These are phyloP conservation scores for Terebella lapidaria DNA, from an alignment of 2,888 invertebrate genomes.

Conservation along the genomic window DNA sequence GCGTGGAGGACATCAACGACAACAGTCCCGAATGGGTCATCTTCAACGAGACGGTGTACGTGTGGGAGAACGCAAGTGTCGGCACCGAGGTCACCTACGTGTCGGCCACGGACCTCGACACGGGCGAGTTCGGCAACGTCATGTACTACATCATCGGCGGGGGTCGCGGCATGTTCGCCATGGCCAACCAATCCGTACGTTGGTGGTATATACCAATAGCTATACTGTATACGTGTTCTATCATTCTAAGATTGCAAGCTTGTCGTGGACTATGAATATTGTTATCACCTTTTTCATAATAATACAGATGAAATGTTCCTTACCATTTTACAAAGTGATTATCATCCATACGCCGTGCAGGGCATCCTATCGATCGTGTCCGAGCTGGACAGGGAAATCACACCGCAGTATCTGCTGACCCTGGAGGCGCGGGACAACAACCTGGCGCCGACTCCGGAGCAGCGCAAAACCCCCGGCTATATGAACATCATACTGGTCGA, in stretches of 20 bases:
- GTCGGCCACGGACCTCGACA: constrained; percentile 17
- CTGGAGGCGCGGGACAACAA: constrained; percentile 74
- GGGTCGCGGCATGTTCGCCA: constrained; percentile 12
- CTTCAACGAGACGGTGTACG: background rate
- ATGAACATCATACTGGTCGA: constrained; percentile 70
- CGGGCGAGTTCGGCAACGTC: constrained; percentile 15
- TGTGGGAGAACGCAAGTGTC: constrained; percentile 15
- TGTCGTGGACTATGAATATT: too few relatives aligned
- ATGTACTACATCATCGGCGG: constrained; percentile 18
- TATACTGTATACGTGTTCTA: too few relatives aligned
- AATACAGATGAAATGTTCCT: too few relatives aligned
- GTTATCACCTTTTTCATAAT: too few relatives aligned
- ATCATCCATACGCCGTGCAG: background rate
- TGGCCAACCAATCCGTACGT: constrained; percentile 17
- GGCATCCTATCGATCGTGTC: constrained; percentile 40
- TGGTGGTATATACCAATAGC: background rate
- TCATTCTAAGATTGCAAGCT: too few relatives aligned
- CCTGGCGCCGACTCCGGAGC: constrained; percentile 64
- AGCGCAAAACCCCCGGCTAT: constrained; percentile 25
- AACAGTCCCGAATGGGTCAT: constrained; percentile 37
- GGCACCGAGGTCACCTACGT: constrained; percentile 16
- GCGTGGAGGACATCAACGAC: constrained; percentile 40
- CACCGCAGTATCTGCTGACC: constrained; percentile 66
- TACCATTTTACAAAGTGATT: too few relatives aligned
- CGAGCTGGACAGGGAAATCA: constrained; percentile 69